Conservation (phyloP, 2,888 invertebrate genomes). For the Scotopteryx bipunctaria region DNA sequence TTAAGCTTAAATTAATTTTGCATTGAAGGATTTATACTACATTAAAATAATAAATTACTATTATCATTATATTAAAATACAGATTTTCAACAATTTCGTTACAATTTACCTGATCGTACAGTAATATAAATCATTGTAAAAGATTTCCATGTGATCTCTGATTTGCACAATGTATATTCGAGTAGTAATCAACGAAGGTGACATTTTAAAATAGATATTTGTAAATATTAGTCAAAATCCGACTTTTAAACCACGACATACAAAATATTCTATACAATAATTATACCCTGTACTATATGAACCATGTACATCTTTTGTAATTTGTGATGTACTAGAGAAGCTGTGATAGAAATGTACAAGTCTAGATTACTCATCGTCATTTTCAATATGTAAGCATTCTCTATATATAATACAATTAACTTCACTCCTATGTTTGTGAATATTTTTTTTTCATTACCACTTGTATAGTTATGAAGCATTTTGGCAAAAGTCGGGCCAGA, state of each 20-base stretch:
- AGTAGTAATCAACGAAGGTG: constrained; percentile 10
- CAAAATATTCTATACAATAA: constrained; percentile 18
- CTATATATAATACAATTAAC: background rate
- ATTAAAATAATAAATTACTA: constrained; percentile 10
- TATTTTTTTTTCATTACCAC: background rate
- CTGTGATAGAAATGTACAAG: background rate
- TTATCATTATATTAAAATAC: constrained; percentile 8
- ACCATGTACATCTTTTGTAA: constrained; percentile 33
- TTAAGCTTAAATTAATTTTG: constrained; percentile 10
- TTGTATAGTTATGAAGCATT: background rate
- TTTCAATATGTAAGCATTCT: background rate
- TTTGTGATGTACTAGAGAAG: constrained; percentile 15
- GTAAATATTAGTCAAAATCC: constrained; percentile 19
- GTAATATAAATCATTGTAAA: constrained; percentile 9
- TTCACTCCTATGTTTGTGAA: background rate
- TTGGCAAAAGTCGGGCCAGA: background rate
- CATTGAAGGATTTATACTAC: constrained; percentile 7
- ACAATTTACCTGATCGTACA: constrained; percentile 13
- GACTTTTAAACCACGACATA: constrained; percentile 12
- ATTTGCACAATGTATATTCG: constrained; percentile 31
- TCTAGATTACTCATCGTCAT: background rate
- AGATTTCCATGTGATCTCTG: constrained; percentile 10
- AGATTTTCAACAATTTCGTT: constrained; percentile 1
- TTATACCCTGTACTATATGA: constrained; percentile 24
- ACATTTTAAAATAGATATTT: background rate